Percentiles rank a stretch among this genome's conserved stretches.
These are phyloP conservation scores for Tiliqua scincoides DNA, from an alignment of 2,113 vertebrate species.

Conservation along the genomic window DNA sequence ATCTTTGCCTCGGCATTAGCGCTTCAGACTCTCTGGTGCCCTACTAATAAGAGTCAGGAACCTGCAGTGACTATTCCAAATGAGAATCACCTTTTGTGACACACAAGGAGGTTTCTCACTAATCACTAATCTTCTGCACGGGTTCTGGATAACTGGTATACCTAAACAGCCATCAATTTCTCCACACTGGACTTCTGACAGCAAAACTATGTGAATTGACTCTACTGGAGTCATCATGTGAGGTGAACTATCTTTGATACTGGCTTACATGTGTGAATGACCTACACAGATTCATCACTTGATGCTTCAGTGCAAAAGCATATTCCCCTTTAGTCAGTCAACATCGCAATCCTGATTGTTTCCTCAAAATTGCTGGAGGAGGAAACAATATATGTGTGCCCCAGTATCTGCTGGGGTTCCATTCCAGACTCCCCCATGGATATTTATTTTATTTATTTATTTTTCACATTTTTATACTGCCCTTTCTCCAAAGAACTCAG, in stretches of 20 bases:
- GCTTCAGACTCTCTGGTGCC: slow-evolving; percentile 18
- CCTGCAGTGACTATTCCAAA: slow-evolving; percentile 33
- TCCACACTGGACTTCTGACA: not conserved
- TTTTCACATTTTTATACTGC: too few species aligned
- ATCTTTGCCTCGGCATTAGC: slow-evolving; percentile 43
- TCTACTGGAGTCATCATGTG: not conserved
- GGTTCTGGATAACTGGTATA: not conserved
- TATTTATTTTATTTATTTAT: too few species aligned
- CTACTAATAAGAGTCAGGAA: slow-evolving; percentile 51
- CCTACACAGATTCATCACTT: too few species aligned
- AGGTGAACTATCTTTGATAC: not conserved
- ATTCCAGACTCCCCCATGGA: too few species aligned
- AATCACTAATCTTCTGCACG: not conserved
- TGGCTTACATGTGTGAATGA: too few species aligned
- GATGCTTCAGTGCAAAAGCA: not conserved
- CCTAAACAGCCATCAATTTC: fast-evolving
- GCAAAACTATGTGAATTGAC: not conserved
- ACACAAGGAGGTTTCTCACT: not conserved
- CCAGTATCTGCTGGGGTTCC: too few species aligned
- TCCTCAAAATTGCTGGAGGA: not conserved
- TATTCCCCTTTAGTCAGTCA: not conserved
- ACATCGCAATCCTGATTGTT: fast-evolving
- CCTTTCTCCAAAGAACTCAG: too few species aligned
- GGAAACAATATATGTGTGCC: fast-evolving
- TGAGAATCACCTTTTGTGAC: not conserved